Conservation (phyloP, 2,888 invertebrate genomes). For the Matsumyia berberina region DNA sequence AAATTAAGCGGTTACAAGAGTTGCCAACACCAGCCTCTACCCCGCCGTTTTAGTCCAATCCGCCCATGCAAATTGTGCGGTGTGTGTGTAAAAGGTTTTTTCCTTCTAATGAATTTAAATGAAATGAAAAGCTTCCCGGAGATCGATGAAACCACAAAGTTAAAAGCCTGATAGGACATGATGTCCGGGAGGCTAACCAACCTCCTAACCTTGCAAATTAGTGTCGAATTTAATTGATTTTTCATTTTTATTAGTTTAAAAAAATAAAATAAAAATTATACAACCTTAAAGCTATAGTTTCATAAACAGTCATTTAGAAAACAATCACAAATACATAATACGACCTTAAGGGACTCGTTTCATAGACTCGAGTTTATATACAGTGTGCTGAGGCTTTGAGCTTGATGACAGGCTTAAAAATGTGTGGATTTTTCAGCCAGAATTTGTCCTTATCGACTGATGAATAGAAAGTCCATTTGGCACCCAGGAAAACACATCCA, state of each 20-base stretch:
- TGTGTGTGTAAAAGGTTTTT: background rate
- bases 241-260: slow-evolving; percentile 3
- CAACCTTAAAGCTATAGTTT: slow-evolving; percentile 47
- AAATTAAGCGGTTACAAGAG: slow-evolving; percentile 72
- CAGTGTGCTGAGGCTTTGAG: background rate
- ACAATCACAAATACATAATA: slow-evolving; percentile 34
- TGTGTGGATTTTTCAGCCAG: background rate
- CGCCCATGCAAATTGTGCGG: slow-evolving; percentile 22
- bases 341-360: background rate
- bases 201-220: slow-evolving; percentile 22
- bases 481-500: too few species aligned
- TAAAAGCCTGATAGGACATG: slow-evolving; percentile 45
- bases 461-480: too few species aligned
- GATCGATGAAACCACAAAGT: slow-evolving; percentile 54
- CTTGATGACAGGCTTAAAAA: background rate
- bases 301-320: slow-evolving; percentile 37
- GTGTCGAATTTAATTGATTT: slow-evolving; percentile 26
- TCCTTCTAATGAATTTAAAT: slow-evolving; percentile 56
- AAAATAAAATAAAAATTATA: slow-evolving; percentile 14
- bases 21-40: slow-evolving; percentile 30
- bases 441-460: too few species aligned
- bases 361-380: slow-evolving; percentile 12
- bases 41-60: background rate
- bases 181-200: slow-evolving; percentile 30
- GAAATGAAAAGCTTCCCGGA: background rate